A percentile compares a stretch with the other conserved stretches of the same genome.
Evolutionary conservation across 1,140 invertebrate species (phyloP).

Genomic region (Drosophila kanapiae): DNA sequence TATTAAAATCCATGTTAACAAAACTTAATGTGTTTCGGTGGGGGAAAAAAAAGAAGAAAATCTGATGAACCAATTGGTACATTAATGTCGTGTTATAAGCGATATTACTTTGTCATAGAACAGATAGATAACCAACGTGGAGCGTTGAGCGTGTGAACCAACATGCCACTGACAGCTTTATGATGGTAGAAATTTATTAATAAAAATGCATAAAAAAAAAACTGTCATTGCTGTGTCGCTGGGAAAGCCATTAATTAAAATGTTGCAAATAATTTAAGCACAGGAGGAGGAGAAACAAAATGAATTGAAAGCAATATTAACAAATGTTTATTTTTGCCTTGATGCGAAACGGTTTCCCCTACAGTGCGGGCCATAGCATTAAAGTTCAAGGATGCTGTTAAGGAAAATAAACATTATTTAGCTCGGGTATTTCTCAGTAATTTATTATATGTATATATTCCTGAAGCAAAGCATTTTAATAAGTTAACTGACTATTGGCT

Average conservation of each 20-base stretch:
- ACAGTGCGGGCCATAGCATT: constrained; percentile 6
- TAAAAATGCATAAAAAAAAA: constrained; percentile 53
- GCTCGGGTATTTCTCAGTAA: not conserved
- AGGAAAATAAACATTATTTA: not conserved
- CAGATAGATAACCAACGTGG: not conserved
- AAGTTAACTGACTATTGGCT: not conserved
- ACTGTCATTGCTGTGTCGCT: constrained; percentile 33
- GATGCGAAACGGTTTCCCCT: constrained; percentile 13
- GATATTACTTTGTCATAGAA: constrained; percentile 22
- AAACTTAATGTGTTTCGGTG: constrained; percentile 3
- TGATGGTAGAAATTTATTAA: constrained; percentile 46
- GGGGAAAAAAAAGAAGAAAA: constrained; percentile 1
- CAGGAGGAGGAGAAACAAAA: constrained; percentile 22
- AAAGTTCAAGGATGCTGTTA: not conserved
- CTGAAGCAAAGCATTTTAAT: too few species aligned
- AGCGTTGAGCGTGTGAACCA: constrained; percentile 60
- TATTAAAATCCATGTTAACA: constrained; percentile 35
- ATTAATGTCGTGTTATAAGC: constrained; percentile 33
- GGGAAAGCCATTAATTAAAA: constrained; percentile 43
- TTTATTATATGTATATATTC: not conserved
- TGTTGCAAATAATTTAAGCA: constrained; percentile 21
- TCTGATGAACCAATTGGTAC: constrained; percentile 39
- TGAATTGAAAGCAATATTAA: constrained; percentile 22
- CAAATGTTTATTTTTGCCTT: constrained; percentile 39
- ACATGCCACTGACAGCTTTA: constrained; percentile 47